These are phyloP conservation scores for Ypsolopha scabrella DNA, from an alignment of 2,888 invertebrate species.

Conservation along the genomic window DNA sequence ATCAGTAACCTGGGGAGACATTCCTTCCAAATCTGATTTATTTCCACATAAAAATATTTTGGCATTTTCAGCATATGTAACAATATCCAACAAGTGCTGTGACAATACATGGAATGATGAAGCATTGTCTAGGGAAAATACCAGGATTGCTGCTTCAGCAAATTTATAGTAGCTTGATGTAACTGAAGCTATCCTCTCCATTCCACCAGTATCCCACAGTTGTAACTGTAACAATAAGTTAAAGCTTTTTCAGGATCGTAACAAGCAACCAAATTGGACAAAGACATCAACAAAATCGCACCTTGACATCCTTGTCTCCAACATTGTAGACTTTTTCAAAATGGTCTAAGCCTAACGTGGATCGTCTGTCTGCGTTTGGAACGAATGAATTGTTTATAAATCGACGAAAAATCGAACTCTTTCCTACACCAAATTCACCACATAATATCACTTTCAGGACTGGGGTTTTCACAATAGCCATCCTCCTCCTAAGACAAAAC, in stretches of 20 bases:
- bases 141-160: slow-evolving; percentile 93
- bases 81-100: slow-evolving; percentile 93
- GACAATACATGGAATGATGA: slow-evolving; percentile 93
- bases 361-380: slow-evolving; percentile 84
- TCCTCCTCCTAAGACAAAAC: slow-evolving; percentile 24
- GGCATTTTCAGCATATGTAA: slow-evolving; percentile 94
- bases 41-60: slow-evolving; percentile 96
- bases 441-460: slow-evolving; percentile 94
- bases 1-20: slow-evolving; percentile 83
- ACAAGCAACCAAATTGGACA: not conserved
- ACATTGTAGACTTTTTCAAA: slow-evolving; percentile 84
- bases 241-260: not conserved
- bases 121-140: slow-evolving; percentile 90
- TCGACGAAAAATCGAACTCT: slow-evolving; percentile 92
- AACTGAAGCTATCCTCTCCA: slow-evolving; percentile 95
- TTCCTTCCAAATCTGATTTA: slow-evolving; percentile 84
- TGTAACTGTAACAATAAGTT: slow-evolving; percentile 75
- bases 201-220: slow-evolving; percentile 96
- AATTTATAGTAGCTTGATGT: slow-evolving; percentile 97
- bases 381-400: slow-evolving; percentile 92
- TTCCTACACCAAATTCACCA: slow-evolving; percentile 96
- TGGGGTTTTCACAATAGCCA: slow-evolving; percentile 87
- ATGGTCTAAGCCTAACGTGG: slow-evolving; percentile 93
- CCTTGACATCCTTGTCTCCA: slow-evolving; percentile 83
- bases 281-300: slow-evolving; percentile 31